Base-by-base conservation (phyloP, 2,888 invertebrate genomes). In the Pseudococcus longispinus region DNA sequence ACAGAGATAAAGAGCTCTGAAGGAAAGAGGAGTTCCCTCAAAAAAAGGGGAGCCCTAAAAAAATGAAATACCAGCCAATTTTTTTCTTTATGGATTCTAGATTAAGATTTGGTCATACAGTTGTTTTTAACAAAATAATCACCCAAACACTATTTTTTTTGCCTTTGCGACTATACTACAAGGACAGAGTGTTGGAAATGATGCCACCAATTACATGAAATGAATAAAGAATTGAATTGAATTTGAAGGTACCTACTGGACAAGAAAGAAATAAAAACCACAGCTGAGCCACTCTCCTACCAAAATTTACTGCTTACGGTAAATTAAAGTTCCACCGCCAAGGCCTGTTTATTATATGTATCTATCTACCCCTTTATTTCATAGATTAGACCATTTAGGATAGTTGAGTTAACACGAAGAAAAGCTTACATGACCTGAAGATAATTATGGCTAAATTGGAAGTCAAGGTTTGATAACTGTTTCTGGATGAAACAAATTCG, bases 381-480 rank as follows among this genome's bases (percentile, higher is more conserved):
- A 20, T 60, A 70, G 29, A 70, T 70, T 70, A 70, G 70, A 29
- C 29, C 70, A 70, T 70, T 70, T 70, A 29, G 18, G 70, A 32
- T 70, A 32, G 70, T 70, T 32, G 15, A 70, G 70, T 70, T 18
- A 70, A 29, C 70, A 70, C 29, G 32, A 70, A 70, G 70, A 70
- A 70, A 70, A 29, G 70, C 70, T 70, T 70, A 70, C n/a, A 70
- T 70, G 70, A 70, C 70, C 70, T 70, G 70, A 70, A 70, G 32
- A 70, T 70, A 70, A 70, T 70, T 70, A 29, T 32, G 15, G 70
- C 70, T 29, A 70, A 70, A 70, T 70, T 70, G 32, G 32, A 29
- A 70, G 70, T 70, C 70, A 70, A 70, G 70, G 70, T 32, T 70
- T 29, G 29, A 70, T 70, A 70, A 70, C 29, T 18, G 29, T 70